Evolutionary conservation across 2,113 vertebrate genomes (phyloP), one percentile per base, ranked within the genome.

Genomic region (Planiliza haematocheilus): DNA sequence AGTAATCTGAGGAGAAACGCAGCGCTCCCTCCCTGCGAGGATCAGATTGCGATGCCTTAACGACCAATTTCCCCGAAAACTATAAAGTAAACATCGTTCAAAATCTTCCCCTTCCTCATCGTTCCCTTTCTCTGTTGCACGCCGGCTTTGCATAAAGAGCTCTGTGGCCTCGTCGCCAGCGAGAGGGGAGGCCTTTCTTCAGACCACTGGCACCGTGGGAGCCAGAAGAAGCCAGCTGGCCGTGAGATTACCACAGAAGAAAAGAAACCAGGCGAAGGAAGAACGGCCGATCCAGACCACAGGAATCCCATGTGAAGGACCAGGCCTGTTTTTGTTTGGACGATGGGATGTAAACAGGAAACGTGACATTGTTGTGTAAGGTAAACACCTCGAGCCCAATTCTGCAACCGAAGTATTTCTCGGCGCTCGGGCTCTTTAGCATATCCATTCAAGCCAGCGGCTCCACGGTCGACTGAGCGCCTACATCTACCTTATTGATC

Each of bases 401-500:
- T 52, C 20, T 17, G 13, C 45, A 39, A 50, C n/a, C 11, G n/a
- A 1, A 50, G 2, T 21, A 34, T 38, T 71, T 38, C 12, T 42
- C 50, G 55, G 14, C 21, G 51, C 46, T 30, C 24, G 52, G 46
- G 0, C 51, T 63, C 51, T 36, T 74, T 21, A 68, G 10, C 41
- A 56, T 43, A 30, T 60, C 53, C 18, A 14, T 64, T 70, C 13
- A 38, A 68, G 66, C 70, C 12, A 2, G 61, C 57, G 21, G 68
- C 4, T 42, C 50, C 60, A 64, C 49, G 48, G 64, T 45, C 43
- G 10, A 39, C 34, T 7, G 48, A 83, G 59, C 20, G 46, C 45
- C 79, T 43, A 7, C 52, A 21, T 76, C 66, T 67, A 20, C n/a
- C n/a, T 49, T 80, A 88, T 86, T 58, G 80, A 89, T 86, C 76